phyloP scores from a whole-genome alignment of 1,140 invertebrate species.

The Drosophila sechellia region DNA sequence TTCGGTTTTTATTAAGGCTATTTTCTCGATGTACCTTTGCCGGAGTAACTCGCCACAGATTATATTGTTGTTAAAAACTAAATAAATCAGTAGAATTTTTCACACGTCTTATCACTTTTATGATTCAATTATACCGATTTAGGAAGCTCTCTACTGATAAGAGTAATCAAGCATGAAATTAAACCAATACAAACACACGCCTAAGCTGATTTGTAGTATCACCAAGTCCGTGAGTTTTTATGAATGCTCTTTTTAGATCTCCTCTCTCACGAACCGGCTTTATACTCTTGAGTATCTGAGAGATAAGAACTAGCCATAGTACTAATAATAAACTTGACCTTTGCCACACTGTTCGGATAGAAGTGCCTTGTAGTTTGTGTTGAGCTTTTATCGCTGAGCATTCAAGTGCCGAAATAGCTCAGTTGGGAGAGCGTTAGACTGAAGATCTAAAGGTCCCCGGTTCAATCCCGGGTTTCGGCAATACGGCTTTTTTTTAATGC shows the following conservation, averaged over 20 bases:
- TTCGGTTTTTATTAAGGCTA: background rate
- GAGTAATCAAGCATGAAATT: background rate
- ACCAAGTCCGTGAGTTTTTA: background rate
- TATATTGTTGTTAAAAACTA: background rate
- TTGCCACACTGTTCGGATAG: background rate
- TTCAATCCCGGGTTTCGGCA: slow-evolving; percentile 91
- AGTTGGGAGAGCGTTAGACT: slow-evolving; percentile 93
- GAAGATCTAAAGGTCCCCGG: slow-evolving; percentile 92
- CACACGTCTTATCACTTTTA: background rate
- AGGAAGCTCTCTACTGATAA: background rate
- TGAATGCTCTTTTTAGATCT: background rate
- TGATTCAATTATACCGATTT: slow-evolving; percentile 1
- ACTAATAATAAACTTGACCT: background rate
- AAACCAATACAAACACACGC: background rate
- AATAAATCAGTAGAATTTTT: background rate
- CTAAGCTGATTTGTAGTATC: background rate
- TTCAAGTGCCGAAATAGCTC: slow-evolving; percentile 86
- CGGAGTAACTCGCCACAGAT: too few species aligned
- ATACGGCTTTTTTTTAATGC: background rate
- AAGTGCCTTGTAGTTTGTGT: background rate
- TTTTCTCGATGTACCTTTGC: too few species aligned
- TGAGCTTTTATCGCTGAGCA: background rate
- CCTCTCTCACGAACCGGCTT: background rate
- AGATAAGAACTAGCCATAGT: background rate
- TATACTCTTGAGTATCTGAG: background rate